These are phyloP conservation scores for Rhinopomastus cyanomelas DNA, from an alignment of 2,113 vertebrate species.

Conservation along the genomic window DNA sequence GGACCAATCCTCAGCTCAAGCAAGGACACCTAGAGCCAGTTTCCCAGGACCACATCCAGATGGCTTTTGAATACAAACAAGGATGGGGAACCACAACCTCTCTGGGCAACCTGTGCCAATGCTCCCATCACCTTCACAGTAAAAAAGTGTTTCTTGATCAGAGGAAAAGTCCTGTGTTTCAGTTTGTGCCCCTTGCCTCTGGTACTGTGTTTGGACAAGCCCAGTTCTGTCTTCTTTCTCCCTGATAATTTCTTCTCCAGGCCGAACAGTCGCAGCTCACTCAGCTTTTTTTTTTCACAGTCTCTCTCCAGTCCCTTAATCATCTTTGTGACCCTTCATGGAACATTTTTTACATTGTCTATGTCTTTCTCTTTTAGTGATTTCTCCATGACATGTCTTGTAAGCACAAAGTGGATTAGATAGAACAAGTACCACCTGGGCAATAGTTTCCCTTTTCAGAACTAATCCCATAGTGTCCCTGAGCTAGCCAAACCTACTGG, in stretches of 20 bases:
- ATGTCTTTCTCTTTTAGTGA: neutral
- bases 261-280: neutral
- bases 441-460: neutral
- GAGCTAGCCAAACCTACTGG: too few relatives aligned
- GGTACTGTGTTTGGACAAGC: neutral
- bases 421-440: neutral
- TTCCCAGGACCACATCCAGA: neutral
- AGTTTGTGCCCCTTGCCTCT: neutral
- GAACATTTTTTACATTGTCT: neutral
- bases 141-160: neutral
- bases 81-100: neutral
- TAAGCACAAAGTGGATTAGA: neutral
- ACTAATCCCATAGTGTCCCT: accelerated
- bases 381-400: neutral
- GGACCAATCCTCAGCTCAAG: neutral
- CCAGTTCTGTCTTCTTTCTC: neutral
- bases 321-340: neutral
- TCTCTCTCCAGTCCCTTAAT: neutral
- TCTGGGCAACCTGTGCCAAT: neutral
- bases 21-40: neutral
- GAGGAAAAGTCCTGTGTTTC: neutral
- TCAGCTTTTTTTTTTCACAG: neutral
- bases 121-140: neutral
- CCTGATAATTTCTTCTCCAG: neutral
- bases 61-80: neutral